These are phyloP conservation scores for Drosophila pandora DNA, from an alignment of 1,140 invertebrate genomes.

Conservation along the genomic window DNA sequence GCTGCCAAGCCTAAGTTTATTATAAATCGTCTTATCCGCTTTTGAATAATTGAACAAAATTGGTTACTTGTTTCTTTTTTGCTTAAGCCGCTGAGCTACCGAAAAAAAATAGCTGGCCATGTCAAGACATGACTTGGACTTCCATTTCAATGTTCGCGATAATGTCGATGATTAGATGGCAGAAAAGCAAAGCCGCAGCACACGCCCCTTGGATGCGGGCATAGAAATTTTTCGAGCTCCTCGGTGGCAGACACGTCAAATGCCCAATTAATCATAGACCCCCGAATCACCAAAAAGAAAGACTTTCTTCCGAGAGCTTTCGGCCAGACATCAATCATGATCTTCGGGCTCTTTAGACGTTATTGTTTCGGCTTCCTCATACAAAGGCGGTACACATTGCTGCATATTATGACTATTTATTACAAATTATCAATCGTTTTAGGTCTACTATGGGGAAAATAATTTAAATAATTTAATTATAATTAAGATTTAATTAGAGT, in stretches of 20 bases:
- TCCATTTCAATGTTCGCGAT: slow-evolving; percentile 74
- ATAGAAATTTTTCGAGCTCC: slow-evolving; percentile 46
- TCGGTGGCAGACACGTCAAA: slow-evolving; percentile 67
- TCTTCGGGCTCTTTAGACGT: slow-evolving; percentile 25
- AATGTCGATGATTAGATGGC: slow-evolving; percentile 73
- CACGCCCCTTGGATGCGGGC: slow-evolving; percentile 59
- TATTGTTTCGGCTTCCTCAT: slow-evolving; percentile 55
- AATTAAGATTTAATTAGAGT: slow-evolving; percentile 16
- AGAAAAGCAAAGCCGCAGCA: slow-evolving; percentile 57
- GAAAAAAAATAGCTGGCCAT: slow-evolving; percentile 36
- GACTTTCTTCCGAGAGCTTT: slow-evolving; percentile 58
- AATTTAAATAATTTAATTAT: slow-evolving; percentile 76
- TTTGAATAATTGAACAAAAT: slow-evolving; percentile 42
- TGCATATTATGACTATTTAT: slow-evolving; percentile 39
- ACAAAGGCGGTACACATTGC: slow-evolving; percentile 17
- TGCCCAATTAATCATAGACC: slow-evolving; percentile 71
- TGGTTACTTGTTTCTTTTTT: slow-evolving; percentile 27
- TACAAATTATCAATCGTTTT: slow-evolving; percentile 45
- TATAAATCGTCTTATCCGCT: slow-evolving; percentile 38
- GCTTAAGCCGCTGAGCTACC: slow-evolving; percentile 46
- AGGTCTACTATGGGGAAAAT: slow-evolving; percentile 60
- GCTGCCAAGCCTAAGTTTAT: slow-evolving; percentile 23
- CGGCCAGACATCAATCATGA: slow-evolving; percentile 49
- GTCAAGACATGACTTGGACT: slow-evolving; percentile 66
- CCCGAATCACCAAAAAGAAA: slow-evolving; percentile 17